Evolutionary conservation across 2,797 vertebrate species (phyloP).

Genomic region (Emydoidea blandingii): DNA sequence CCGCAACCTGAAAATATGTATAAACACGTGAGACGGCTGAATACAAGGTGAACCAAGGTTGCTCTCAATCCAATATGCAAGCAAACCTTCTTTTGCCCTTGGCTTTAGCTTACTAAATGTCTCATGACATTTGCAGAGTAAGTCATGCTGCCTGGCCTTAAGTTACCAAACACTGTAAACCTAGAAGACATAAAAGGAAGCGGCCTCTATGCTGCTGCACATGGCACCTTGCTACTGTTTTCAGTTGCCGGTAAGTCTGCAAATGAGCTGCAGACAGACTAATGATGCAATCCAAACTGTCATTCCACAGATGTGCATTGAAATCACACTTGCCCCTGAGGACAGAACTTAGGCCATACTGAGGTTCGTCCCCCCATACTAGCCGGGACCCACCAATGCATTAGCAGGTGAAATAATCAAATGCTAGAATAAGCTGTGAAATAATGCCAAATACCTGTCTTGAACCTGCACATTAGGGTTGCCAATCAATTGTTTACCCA

Average conservation of each 20-base stretch:
- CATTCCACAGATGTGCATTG: neutral
- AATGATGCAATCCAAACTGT: neutral
- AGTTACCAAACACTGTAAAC: neutral
- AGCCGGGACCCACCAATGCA: neutral
- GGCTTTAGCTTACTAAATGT: neutral
- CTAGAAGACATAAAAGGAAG: neutral
- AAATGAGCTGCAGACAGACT: accelerated
- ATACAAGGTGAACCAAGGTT: constrained; percentile 40
- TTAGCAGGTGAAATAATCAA: neutral
- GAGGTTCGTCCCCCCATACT: neutral
- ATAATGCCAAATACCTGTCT: neutral
- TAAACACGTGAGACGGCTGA: neutral
- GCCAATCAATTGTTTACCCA: neutral
- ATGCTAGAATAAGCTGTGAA: neutral
- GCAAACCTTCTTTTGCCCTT: constrained; percentile 39
- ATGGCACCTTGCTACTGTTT: neutral
- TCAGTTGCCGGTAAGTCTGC: neutral
- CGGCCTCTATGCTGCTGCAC: neutral
- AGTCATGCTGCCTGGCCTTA: neutral
- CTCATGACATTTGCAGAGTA: neutral
- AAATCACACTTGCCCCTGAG: neutral
- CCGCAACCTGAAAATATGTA: neutral
- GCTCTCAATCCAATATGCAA: neutral
- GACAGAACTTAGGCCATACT: neutral
- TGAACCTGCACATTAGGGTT: neutral